Evolutionary conservation across 2,113 vertebrate species (phyloP), one percentile per base, ranked within the genome.

Genomic region (Beaufortia kweichowensis): DNA sequence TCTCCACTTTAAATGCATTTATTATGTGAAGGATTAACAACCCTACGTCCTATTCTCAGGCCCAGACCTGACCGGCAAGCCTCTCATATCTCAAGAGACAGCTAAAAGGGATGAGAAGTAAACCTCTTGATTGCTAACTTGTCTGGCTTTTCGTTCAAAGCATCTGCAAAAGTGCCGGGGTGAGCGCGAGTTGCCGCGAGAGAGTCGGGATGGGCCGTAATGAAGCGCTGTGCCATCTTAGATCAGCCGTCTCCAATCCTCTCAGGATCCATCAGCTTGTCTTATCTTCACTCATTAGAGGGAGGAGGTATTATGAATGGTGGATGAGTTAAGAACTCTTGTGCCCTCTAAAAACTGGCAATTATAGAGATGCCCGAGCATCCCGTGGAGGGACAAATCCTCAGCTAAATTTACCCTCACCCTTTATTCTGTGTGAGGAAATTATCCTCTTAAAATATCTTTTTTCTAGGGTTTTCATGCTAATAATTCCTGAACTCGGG

Each of bases 221-320:
- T 56, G 76, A 81, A 81, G 62, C 43, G 2, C 3, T 31, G 43
- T 23, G 11, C 50, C 67, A 67, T 41, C 61, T 46, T 46, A 17
- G 29, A 70, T 77, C 63, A 31, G 15, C 64, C 59, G 15, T 28
- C 55, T 46, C 53, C 63, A 69, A 41, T 33, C 59, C 77, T 79
- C 74, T 6, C 41, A 50, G 81, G 81, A 62, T 60, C 63, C 72
- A 82, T 81, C 77, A 77, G 73, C 67, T 77, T 80, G 39, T 67
- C 75, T 83, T 71, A 82, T 85, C 81, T 80, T 76, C 55, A 62
- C 77, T 82, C 76, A 78, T 79, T 81, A 75, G 76, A 76, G 63
- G 24, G 48, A 71, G 65, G 62, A 63, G 55, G 60, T 19, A 81
- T 72, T 69, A 61, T 71, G 28, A 61, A 70, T 23, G 61, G 67